Evolutionary conservation across 2,113 vertebrate genomes (phyloP).

Genomic region (Dasyornis broadbenti): DNA sequence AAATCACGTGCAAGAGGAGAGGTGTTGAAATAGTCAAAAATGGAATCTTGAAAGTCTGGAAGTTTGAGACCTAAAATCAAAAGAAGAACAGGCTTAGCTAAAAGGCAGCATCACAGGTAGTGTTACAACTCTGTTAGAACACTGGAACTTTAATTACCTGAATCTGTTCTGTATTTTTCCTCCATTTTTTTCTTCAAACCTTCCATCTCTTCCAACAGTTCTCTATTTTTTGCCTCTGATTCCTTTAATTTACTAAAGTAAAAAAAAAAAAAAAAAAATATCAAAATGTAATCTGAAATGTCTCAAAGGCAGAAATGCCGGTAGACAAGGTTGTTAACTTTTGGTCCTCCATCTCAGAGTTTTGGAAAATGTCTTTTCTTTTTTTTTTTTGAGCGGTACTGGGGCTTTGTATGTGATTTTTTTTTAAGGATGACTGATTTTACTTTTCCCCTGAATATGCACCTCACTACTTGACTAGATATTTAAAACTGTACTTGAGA

Average conservation of each 20-base stretch:
- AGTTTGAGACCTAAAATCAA: slow-evolving; percentile 85
- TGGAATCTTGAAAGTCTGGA: slow-evolving; percentile 92
- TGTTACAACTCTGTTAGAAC: background rate
- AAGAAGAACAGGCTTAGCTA: background rate
- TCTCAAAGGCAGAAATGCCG: background rate
- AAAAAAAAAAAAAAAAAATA: background rate
- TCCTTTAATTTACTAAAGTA: slow-evolving; percentile 89
- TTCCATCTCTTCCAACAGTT: slow-evolving; percentile 86
- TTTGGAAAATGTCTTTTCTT: background rate
- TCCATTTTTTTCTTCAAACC: slow-evolving; percentile 89
- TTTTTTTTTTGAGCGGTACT: background rate
- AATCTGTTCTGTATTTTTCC: slow-evolving; percentile 83
- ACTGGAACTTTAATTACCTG: slow-evolving; percentile 70
- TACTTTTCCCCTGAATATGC: background rate
- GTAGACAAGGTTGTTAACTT: background rate
- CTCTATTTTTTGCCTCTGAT: slow-evolving; percentile 79
- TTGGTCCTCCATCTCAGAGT: background rate
- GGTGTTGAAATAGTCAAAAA: slow-evolving; percentile 98
- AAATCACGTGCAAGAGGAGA: slow-evolving; percentile 92
- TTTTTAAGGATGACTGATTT: background rate
- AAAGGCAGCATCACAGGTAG: background rate
- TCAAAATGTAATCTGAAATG: background rate
- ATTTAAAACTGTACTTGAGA: background rate
- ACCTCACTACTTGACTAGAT: background rate
- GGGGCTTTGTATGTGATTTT: rapidly evolving